Base-by-base conservation (phyloP, 1,140 invertebrate genomes). In the Aphelinus certus region DNA sequence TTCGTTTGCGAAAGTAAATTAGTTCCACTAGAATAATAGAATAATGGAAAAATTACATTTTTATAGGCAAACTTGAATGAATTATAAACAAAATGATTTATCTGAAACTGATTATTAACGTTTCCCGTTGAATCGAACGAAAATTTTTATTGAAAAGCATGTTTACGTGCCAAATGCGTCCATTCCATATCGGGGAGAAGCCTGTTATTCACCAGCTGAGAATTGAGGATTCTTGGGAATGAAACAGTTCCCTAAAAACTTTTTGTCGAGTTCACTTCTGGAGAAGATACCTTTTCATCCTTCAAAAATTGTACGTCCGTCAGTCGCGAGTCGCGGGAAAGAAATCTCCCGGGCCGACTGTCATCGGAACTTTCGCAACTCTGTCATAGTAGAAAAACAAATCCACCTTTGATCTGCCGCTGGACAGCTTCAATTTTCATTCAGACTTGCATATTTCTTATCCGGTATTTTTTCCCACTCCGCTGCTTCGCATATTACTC, bases 351-450 rank as follows among this genome's bases (percentile, higher is more conserved):
- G 26, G 3, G 7, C 1, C 45, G 51, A 56, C 70, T 42, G 60
- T 56, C 66, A 65, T 73, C 48, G 53, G 3, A 47, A 65, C n/a
- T 45, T 7, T 26, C 26, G 26, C 26, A 26, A 26, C 26, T 26
- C 26, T 26, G 26, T 26, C 26, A 26, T 26, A 26, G 26, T 26
- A 67, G 6, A 60, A 42, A 45, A 7, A 64, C 7, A 64, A 70
- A 57, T 64, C 42, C 61, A 70, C 46, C 73, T 75, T 75, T 70
- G 74, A 76, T 76, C 68, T 66, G 6, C 4, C 26, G 58, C 61
- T 57, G 67, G 67, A 74, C 73, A 74, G 73, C 55, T 73, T 67
- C 61, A 43, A 63, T 73, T 64, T 45, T 65, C 60, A 67, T 66
- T 60, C 47, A 42, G 7, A 7, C 6, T 6, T 5, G 42, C 63